Base-by-base conservation (phyloP, 2,888 invertebrate genomes). In the Thymelicus acteon region DNA sequence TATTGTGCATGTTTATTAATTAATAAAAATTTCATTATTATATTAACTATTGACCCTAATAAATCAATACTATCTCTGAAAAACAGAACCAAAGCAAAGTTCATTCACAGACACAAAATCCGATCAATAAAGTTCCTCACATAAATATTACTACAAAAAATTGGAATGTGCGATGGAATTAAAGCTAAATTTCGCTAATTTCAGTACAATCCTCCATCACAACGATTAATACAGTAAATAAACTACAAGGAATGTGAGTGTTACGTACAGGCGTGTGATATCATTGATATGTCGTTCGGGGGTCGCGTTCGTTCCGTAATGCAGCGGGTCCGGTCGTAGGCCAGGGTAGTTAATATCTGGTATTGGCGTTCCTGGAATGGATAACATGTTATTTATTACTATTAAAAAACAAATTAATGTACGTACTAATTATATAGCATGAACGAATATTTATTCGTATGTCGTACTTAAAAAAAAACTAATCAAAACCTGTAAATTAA, bases 311-410 rank as follows among this genome's bases (percentile, higher is more conserved):
- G 52, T 40, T 6, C 89, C 86, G 77, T 89, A 88, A 5, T 86
- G 75, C 3, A 78, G 74, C 7, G 94, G 94, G 73, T 95, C 94
- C 80, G 93, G 94, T 13, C 94, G 89, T 8, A 96, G 86, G 6
- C 96, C 96, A 0, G 95, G 94, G 82, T 95, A 96, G 81, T 96
- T 96, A 96, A 96, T 96, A 93, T 96, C 96, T 88, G 96, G 96
- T 78, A 94, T 94, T 82, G 94, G 94, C 80, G 95, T 96, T 93
- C 96, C 96, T 96, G 95, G 0, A 85, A 84, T 8, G 1, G 7
- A 7, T 31, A 49, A 62, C 15, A 7, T 7, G 0, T 15, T 60
- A 40, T 52, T 13, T 15, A 7, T 4, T n/a, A 49, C 15, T 15
- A 47, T 8, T 19, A 52, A 1, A n/a, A 15, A 7, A 52, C 19